Percentiles rank a stretch among this genome's conserved stretches.
These are phyloP conservation scores for Eristalinus sepulchralis DNA, from an alignment of 2,888 invertebrate species.

Conservation along the genomic window DNA sequence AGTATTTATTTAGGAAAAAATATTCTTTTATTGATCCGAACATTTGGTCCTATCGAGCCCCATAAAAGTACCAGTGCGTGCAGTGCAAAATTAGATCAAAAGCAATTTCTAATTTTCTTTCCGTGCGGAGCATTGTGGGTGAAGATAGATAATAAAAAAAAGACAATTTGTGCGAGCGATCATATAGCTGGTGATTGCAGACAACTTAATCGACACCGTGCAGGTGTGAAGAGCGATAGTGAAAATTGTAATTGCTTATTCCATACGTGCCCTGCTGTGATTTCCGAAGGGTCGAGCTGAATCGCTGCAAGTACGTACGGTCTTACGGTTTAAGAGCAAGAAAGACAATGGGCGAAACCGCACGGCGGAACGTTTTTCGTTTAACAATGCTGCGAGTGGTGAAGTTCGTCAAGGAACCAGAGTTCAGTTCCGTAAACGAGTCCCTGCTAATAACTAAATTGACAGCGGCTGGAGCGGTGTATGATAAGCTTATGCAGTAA, in stretches of 20 bases:
- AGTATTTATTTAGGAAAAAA: neutral
- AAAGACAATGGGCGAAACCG: slow-evolving; percentile 12
- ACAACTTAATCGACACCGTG: neutral
- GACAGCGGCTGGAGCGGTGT: slow-evolving; percentile 3
- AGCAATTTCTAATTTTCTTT: neutral
- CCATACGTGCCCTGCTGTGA: too few species aligned
- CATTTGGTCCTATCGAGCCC: slow-evolving; percentile 4
- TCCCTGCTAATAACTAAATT: slow-evolving; percentile 7
- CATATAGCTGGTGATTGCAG: neutral
- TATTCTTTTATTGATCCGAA: neutral
- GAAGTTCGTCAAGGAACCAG: neutral
- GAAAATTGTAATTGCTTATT: neutral
- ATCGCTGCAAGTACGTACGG: neutral
- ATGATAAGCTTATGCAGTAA: neutral
- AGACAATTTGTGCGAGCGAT: neutral
- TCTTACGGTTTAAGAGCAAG: slow-evolving; percentile 4
- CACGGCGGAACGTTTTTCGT: slow-evolving; percentile 12
- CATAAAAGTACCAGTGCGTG: neutral
- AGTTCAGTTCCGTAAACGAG: neutral
- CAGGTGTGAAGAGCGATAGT: neutral
- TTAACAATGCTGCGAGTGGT: slow-evolving; percentile 1
- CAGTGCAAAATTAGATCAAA: neutral
- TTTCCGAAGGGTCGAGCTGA: slow-evolving; percentile 30
- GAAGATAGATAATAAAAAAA: too few species aligned
- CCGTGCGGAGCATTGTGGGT: neutral